These are phyloP conservation scores for Lissonota sp. DNA, from an alignment of 2,888 invertebrate species.

Conservation along the genomic window DNA sequence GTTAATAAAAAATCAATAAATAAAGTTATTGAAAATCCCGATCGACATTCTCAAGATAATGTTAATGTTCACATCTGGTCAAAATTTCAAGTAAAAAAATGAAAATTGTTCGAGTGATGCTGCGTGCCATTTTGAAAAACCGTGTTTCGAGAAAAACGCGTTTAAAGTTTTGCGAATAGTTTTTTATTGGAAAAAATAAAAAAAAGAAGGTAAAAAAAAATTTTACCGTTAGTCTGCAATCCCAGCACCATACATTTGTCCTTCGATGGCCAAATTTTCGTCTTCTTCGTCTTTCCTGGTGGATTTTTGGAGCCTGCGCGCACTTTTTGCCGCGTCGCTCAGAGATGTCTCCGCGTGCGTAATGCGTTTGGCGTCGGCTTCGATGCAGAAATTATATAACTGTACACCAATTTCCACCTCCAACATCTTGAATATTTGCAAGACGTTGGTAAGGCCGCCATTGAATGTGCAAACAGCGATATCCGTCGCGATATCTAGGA, in stretches of 20 bases:
- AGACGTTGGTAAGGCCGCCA: slow-evolving; percentile 8
- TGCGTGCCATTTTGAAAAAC: slow-evolving; percentile 25
- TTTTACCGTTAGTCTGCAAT: slow-evolving; percentile 25
- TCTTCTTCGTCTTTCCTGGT: not conserved
- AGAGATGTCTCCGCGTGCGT: not conserved
- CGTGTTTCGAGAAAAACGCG: slow-evolving; percentile 40
- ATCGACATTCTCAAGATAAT: too few species aligned
- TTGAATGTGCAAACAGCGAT: slow-evolving; percentile 17
- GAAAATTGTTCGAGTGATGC: slow-evolving; percentile 40
- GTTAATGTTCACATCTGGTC: not conserved
- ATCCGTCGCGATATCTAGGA: slow-evolving; percentile 45
- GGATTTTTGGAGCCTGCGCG: not conserved
- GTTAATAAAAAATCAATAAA: too few species aligned
- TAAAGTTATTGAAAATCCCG: too few species aligned
- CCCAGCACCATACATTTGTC: slow-evolving; percentile 15
- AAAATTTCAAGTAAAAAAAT: slow-evolving; percentile 29
- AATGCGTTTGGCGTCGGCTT: slow-evolving; percentile 21
- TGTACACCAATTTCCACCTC: slow-evolving; percentile 38
- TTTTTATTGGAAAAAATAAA: too few species aligned
- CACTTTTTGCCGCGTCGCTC: not conserved
- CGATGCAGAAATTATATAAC: slow-evolving; percentile 40
- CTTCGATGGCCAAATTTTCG: not conserved
- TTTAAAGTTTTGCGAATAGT: slow-evolving; percentile 40
- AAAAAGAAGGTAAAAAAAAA: not conserved
- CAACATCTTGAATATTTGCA: slow-evolving; percentile 36